These are phyloP conservation scores for Hirtodrosophila duncani DNA, from an alignment of 2,888 invertebrate genomes.

Conservation along the genomic window DNA sequence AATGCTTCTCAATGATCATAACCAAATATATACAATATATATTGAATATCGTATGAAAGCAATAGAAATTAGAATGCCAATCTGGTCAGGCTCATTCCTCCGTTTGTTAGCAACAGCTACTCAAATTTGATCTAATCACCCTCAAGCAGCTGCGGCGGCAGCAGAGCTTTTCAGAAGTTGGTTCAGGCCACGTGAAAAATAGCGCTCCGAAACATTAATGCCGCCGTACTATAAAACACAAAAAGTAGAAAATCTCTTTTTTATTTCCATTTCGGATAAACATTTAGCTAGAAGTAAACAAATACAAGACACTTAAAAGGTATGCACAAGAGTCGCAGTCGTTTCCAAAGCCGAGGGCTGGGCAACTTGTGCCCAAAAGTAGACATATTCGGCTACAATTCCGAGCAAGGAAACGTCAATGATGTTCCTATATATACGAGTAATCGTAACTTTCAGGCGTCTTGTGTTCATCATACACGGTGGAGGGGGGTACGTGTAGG, in stretches of 20 bases:
- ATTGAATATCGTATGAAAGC: conserved; percentile 4
- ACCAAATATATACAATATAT: too few species aligned
- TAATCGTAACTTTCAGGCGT: too few species aligned
- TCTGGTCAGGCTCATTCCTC: conserved; percentile 47
- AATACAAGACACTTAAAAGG: conserved; percentile 67
- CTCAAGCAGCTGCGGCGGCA: too few species aligned
- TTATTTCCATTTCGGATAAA: conserved; percentile 63
- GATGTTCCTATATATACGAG: not conserved
- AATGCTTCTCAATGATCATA: too few species aligned
- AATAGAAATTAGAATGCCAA: conserved; percentile 35
- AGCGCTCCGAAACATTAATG: conserved; percentile 61
- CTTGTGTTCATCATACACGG: too few species aligned
- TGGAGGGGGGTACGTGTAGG: too few species aligned
- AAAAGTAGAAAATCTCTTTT: conserved; percentile 23
- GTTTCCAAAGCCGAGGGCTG: not conserved
- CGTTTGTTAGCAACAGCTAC: conserved; percentile 47
- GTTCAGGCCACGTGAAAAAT: conserved; percentile 62
- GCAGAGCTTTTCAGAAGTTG: conserved; percentile 34
- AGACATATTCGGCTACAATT: conserved; percentile 44
- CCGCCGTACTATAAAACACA: conserved; percentile 47
- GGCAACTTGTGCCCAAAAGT: conserved; percentile 60
- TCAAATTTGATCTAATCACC: conserved; percentile 49
- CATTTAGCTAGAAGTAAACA: conserved; percentile 66
- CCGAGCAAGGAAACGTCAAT: conserved; percentile 1
- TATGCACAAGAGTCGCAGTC: conserved; percentile 55